Evolutionary conservation across 2,888 invertebrate species (phyloP).

Genomic region (Opisthograptis luteolata): DNA sequence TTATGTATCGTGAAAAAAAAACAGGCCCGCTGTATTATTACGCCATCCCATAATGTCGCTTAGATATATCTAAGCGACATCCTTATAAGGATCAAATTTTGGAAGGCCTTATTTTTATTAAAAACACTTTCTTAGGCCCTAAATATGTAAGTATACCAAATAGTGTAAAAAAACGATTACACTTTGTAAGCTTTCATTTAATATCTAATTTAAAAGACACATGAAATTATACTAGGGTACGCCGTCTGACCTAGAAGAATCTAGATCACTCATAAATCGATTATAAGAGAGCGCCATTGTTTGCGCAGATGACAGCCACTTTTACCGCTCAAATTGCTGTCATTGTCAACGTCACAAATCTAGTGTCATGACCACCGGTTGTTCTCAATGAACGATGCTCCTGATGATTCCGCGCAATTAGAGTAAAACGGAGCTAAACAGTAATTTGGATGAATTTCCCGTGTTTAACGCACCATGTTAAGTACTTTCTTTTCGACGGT

Average conservation of each 20-base stretch:
- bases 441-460: conserved; percentile 74
- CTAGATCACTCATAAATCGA: conserved; percentile 23
- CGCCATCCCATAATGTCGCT: too few relatives aligned
- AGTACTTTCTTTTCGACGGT: conserved; percentile 76
- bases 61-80: too few relatives aligned
- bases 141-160: too few relatives aligned
- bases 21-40: too few relatives aligned
- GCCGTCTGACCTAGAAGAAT: conserved; percentile 18
- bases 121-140: too few relatives aligned
- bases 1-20: too few relatives aligned
- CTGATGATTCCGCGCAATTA: conserved; percentile 73
- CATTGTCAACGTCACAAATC: conserved; percentile 55
- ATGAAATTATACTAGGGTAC: conserved; percentile 11
- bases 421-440: conserved; percentile 76
- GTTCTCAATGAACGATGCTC: conserved; percentile 60
- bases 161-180: too few relatives aligned
- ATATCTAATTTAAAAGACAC: background rate
- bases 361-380: conserved; percentile 57
- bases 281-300: conserved; percentile 21
- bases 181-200: conserved; percentile 4
- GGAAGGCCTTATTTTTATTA: too few relatives aligned
- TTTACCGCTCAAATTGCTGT: conserved; percentile 66
- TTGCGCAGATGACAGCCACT: conserved; percentile 37
- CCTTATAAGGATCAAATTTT: too few relatives aligned
- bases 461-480: conserved; percentile 74